A percentile compares a stretch with the other conserved stretches of the same genome.
Evolutionary conservation across 2,113 vertebrate genomes (phyloP).

Genomic region (Microtus oregoni): DNA sequence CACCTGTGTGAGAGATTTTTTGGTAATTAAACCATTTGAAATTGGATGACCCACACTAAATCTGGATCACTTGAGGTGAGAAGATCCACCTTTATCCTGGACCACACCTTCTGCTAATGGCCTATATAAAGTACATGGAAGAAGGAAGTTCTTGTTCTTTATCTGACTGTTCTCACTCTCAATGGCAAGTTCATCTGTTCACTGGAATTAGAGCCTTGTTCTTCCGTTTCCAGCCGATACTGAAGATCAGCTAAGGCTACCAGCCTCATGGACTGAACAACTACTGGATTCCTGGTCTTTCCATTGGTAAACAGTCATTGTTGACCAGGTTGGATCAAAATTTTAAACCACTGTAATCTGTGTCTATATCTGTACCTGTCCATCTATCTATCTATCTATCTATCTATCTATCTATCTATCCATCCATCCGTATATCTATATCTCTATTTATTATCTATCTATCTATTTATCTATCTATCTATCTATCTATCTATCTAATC

Average conservation of each 20-base stretch:
- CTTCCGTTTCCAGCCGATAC: not conserved
- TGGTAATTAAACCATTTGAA: not conserved
- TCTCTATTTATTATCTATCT: no score
- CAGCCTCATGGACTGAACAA: not conserved
- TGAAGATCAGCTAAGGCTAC: not conserved
- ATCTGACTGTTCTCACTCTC: not conserved
- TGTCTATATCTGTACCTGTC: no score
- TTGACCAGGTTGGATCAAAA: not conserved
- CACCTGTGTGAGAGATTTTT: not conserved
- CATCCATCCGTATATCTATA: no score
- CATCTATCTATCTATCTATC: no score
- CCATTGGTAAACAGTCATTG: not conserved
- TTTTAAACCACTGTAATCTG: no score
- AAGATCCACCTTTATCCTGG: not conserved
- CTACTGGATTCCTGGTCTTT: not conserved
- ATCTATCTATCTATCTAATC: no score
- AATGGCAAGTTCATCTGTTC: not conserved
- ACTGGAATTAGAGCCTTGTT: not conserved
- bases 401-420: no score
- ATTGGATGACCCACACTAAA: not conserved
- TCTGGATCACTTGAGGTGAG: not conserved
- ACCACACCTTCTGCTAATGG: not conserved
- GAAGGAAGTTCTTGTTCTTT: not conserved
- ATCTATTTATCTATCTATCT: no score
- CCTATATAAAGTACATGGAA: not conserved